Evolutionary conservation across 2,797 vertebrate genomes (phyloP).

Genomic region (Heterohyrax brucei): DNA sequence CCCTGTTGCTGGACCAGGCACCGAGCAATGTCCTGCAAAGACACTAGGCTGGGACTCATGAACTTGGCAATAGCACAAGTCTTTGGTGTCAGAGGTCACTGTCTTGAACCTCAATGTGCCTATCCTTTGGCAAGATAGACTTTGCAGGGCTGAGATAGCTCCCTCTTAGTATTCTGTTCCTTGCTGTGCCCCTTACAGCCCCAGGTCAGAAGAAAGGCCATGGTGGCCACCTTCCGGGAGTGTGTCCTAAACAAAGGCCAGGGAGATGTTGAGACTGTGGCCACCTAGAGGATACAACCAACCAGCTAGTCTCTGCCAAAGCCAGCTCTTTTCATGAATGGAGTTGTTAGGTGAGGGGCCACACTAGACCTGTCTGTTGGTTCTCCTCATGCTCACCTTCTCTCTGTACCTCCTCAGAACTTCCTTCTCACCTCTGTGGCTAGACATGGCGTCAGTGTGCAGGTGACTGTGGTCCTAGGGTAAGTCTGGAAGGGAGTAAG

Average conservation of each 20-base stretch:
- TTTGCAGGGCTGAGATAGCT: not conserved
- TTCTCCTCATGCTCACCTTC: not conserved
- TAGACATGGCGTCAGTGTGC: not conserved
- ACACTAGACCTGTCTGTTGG: no score
- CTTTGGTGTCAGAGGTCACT: not conserved
- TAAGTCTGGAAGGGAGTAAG: not conserved
- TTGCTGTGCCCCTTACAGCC: not conserved
- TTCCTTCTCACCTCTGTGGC: not conserved
- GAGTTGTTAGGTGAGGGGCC: no score
- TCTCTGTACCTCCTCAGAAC: not conserved
- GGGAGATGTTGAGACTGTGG: not conserved
- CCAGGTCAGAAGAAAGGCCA: not conserved
- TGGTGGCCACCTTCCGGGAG: not conserved
- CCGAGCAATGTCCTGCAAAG: not conserved
- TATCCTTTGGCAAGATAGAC: not conserved
- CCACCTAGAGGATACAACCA: not conserved
- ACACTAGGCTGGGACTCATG: not conserved
- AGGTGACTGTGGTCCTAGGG: not conserved
- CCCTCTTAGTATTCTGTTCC: not conserved
- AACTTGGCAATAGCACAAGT: not conserved
- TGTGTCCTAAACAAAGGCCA: no score
- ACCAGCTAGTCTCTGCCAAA: not conserved
- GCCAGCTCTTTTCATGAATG: not conserved
- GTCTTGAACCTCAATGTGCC: not conserved
- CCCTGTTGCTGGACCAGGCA: rapidly evolving